phyloP scores from a whole-genome alignment of 2,113 vertebrate genomes.

The Triplophysa dalaica region DNA sequence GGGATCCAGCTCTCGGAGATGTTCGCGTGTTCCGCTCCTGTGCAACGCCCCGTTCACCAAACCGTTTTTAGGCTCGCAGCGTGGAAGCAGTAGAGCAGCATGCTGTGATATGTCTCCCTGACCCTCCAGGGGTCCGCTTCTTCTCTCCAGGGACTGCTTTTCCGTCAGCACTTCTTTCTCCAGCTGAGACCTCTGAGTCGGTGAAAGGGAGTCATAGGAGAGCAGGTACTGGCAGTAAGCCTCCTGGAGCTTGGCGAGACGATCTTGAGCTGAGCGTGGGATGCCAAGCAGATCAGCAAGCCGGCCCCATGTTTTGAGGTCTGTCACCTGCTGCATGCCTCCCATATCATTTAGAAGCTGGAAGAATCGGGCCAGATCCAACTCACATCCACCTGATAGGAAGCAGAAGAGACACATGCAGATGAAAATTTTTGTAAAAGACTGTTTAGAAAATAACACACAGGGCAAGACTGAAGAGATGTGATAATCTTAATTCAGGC shows the following conservation, averaged over 20 bases:
- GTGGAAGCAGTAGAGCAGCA: constrained; percentile 82
- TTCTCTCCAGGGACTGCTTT: constrained; percentile 85
- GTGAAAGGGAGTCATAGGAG: constrained; percentile 84
- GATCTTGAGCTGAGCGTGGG: constrained; percentile 87
- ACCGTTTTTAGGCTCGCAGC: constrained; percentile 82
- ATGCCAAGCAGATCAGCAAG: constrained; percentile 87
- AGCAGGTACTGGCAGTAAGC: constrained; percentile 91
- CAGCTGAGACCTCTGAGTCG: constrained; percentile 81
- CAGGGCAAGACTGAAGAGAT: too few relatives aligned
- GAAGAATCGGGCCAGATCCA: constrained; percentile 88
- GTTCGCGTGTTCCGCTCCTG: constrained; percentile 81
- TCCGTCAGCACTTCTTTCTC: constrained; percentile 86
- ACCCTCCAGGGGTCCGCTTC: constrained; percentile 84
- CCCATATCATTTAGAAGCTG: constrained; percentile 91
- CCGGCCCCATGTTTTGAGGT: constrained; percentile 91
- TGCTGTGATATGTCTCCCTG: constrained; percentile 80
- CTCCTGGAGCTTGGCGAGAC: constrained; percentile 88
- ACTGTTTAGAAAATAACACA: too few relatives aligned
- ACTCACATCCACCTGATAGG: constrained; percentile 80
- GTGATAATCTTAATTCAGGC: too few relatives aligned
- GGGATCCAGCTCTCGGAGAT: constrained; percentile 79
- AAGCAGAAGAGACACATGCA: constrained; percentile 17
- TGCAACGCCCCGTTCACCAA: constrained; percentile 83
- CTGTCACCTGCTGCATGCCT: constrained; percentile 91
- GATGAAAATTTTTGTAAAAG: neutral